Conservation (phyloP, 2,113 vertebrate species). For the Thryonomys swinderianus region DNA sequence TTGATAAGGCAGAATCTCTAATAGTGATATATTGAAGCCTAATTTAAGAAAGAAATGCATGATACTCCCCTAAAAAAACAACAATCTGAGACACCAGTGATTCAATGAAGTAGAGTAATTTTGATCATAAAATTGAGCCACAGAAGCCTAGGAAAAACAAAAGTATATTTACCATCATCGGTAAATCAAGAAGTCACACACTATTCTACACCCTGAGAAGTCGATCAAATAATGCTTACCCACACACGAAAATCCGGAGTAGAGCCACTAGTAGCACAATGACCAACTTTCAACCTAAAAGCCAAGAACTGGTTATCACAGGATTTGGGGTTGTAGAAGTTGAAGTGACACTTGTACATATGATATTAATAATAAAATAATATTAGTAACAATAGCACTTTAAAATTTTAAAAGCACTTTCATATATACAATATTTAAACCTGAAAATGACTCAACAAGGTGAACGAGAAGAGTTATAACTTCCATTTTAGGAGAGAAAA, state of each 20-base stretch:
- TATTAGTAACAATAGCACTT: neutral
- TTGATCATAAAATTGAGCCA: constrained; percentile 57
- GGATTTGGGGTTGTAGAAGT: neutral
- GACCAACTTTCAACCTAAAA: neutral
- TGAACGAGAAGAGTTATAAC: neutral
- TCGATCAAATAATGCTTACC: neutral
- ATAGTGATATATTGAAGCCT: constrained; percentile 16
- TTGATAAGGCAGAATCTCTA: constrained; percentile 36
- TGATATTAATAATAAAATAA: neutral
- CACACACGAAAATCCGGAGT: neutral
- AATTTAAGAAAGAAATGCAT: constrained; percentile 36
- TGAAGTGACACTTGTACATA: neutral
- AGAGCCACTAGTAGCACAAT: neutral
- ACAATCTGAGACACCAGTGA: constrained; percentile 56
- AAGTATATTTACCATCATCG: constrained; percentile 15
- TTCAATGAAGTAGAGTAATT: constrained; percentile 54
- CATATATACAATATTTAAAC: neutral
- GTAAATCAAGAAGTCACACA: constrained; percentile 46
- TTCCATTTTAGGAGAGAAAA: constrained; percentile 54
- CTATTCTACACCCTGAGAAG: neutral
- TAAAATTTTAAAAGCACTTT: constrained; percentile 32
- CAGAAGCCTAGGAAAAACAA: constrained; percentile 49
- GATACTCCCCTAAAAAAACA: constrained; percentile 37
- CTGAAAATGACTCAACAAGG: neutral
- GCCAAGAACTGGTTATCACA: neutral